A percentile compares a stretch with the other conserved stretches of the same genome.
Evolutionary conservation across 1,140 invertebrate species (phyloP).

Genomic region (Periplaneta americana): DNA sequence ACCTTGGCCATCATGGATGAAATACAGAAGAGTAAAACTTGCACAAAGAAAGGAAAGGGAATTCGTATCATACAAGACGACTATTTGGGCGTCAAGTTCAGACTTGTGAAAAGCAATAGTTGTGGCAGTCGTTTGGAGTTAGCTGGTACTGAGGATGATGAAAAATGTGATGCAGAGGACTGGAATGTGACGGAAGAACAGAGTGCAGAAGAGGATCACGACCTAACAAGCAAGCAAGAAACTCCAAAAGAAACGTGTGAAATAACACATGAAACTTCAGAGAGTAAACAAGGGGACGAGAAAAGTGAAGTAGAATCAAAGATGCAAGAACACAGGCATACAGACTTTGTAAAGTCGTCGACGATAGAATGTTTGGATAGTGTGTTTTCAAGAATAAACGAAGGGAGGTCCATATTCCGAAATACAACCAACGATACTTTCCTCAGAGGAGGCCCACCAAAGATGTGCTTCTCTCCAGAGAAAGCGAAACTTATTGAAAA

Average conservation of each 20-base stretch:
- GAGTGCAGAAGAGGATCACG: slow-evolving; percentile 16
- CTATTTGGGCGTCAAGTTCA: slow-evolving; percentile 57
- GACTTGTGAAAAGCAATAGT: slow-evolving; percentile 75
- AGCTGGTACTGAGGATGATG: slow-evolving; percentile 49
- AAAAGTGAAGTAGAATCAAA: slow-evolving; percentile 27
- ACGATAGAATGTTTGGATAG: slow-evolving; percentile 27
- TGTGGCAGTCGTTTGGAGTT: slow-evolving; percentile 76
- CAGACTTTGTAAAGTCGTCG: slow-evolving; percentile 33
- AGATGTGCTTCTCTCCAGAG: not conserved
- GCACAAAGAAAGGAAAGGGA: slow-evolving; percentile 34
- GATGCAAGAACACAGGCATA: slow-evolving; percentile 41
- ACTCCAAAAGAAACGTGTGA: not conserved
- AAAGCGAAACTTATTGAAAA: not conserved
- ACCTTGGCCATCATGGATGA: slow-evolving; percentile 61
- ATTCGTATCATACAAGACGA: slow-evolving; percentile 17
- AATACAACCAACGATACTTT: not conserved
- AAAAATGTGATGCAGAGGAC: slow-evolving; percentile 16
- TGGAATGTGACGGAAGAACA: slow-evolving; percentile 14
- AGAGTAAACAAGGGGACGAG: not conserved
- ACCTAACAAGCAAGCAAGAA: not conserved
- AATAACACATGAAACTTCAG: not conserved
- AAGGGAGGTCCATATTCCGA: not conserved
- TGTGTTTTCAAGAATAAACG: not conserved
- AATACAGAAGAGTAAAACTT: slow-evolving; percentile 49
- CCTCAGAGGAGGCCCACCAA: not conserved